Evolutionary conservation across 2,888 invertebrate genomes (phyloP).

Genomic region (Lottia scabra): DNA sequence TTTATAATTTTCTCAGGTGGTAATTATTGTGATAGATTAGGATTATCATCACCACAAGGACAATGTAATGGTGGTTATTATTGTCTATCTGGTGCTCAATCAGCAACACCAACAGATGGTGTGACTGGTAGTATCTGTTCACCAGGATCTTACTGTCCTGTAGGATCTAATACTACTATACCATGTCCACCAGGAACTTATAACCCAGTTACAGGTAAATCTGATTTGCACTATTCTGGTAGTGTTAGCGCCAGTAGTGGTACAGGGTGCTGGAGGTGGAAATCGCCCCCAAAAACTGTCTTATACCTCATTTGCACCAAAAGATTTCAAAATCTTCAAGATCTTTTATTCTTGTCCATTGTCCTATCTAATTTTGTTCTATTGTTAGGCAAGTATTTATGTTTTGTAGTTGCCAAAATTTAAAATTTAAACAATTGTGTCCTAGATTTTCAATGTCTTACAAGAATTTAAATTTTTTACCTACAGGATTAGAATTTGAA

Average conservation of each 20-base stretch:
- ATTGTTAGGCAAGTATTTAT: too few relatives aligned
- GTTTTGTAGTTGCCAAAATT: too few relatives aligned
- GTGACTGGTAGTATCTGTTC: constrained; percentile 54
- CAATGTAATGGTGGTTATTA: constrained; percentile 53
- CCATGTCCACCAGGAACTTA: constrained; percentile 63
- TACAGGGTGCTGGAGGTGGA: too few relatives aligned
- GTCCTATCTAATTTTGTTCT: too few relatives aligned
- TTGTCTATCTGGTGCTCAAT: constrained; percentile 47
- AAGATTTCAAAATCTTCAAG: too few relatives aligned
- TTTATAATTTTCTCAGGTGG: constrained; percentile 30
- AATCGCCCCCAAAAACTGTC: too few relatives aligned
- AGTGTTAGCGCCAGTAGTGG: too few relatives aligned
- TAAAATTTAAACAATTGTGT: too few relatives aligned
- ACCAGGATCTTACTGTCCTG: constrained; percentile 57
- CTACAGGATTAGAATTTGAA: constrained; percentile 46
- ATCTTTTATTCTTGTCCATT: too few relatives aligned
- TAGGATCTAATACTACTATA: constrained; percentile 46
- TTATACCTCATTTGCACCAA: too few relatives aligned
- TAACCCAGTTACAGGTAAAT: constrained; percentile 52
- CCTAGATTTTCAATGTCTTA: too few relatives aligned
- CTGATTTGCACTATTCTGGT: too few relatives aligned
- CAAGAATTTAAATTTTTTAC: background rate
- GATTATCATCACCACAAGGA: constrained; percentile 52
- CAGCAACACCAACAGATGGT: constrained; percentile 52
- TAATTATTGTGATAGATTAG: constrained; percentile 50